A percentile compares a stretch with the other conserved stretches of the same genome.
Conservation (phyloP, 2,113 vertebrate genomes). For the Macaca nemestrina region DNA sequence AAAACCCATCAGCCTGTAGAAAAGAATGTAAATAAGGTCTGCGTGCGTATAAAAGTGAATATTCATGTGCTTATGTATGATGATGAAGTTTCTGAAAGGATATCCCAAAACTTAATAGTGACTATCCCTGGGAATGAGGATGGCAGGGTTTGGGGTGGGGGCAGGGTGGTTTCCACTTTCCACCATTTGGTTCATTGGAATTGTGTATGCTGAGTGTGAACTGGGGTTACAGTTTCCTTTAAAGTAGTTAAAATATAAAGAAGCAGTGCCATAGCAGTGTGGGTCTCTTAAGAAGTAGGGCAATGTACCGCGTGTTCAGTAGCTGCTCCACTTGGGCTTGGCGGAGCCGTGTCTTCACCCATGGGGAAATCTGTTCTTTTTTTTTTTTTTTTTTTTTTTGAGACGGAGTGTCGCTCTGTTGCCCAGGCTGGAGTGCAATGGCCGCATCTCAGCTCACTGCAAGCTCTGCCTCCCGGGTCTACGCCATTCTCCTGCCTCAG, state of each 20-base stretch:
- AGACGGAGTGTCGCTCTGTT: too few relatives aligned
- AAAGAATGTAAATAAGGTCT: neutral
- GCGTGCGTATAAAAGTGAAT: neutral
- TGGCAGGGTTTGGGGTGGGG: neutral
- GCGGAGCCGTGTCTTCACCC: neutral
- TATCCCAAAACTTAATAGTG: neutral
- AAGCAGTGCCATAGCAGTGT: neutral
- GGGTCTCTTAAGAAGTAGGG: too few relatives aligned
- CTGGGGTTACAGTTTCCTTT: neutral
- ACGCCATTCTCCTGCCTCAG: too few relatives aligned
- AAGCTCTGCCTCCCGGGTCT: too few relatives aligned
- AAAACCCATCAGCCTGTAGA: neutral
- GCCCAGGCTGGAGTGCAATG: too few relatives aligned
- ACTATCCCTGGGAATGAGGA: neutral
- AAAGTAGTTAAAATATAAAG: neutral
- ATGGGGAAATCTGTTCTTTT: neutral
- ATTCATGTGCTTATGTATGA: neutral
- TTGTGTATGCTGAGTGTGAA: neutral
- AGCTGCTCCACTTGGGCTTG: neutral
- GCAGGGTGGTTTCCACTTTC: neutral
- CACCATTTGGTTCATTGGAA: neutral
- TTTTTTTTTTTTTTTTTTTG: too few relatives aligned
- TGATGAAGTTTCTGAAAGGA: neutral
- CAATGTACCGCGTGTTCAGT: accelerated
- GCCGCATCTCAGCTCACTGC: too few relatives aligned